These are phyloP conservation scores for Phyto melanocephala DNA, from an alignment of 2,888 invertebrate species.

Conservation along the genomic window DNA sequence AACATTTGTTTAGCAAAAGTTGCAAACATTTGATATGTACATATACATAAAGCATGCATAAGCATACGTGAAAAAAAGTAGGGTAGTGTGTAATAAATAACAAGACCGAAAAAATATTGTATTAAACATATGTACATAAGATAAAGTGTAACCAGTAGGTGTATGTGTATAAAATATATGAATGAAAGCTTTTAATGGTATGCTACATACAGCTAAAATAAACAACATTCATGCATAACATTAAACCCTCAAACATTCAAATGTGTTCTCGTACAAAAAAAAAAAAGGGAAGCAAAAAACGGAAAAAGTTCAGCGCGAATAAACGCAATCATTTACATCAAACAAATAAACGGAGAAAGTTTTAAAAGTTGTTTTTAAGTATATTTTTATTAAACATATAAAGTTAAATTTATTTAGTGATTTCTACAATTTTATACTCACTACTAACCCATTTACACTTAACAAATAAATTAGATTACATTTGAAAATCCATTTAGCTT, in stretches of 20 bases:
- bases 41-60: not conserved
- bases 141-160: not conserved
- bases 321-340: slow-evolving; percentile 30
- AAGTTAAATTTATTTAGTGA: too few species aligned
- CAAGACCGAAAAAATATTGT: not conserved
- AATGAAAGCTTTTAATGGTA: slow-evolving; percentile 33
- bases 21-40: not conserved
- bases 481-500: too few species aligned
- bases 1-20: slow-evolving; percentile 15
- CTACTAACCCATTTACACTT: too few species aligned
- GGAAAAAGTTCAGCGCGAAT: slow-evolving; percentile 11
- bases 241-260: slow-evolving; percentile 31
- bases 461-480: too few species aligned
- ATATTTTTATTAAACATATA: too few species aligned
- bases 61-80: not conserved
- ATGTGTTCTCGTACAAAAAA: not conserved
- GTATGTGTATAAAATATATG: not conserved
- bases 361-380: too few species aligned
- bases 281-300: slow-evolving; percentile 1
- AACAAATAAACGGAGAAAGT: not conserved
- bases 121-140: too few species aligned
- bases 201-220: slow-evolving; percentile 44
- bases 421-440: too few species aligned
- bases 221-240: slow-evolving; percentile 42
- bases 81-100: slow-evolving; percentile 19